Conservation (phyloP, 2,113 vertebrate genomes). For the rat (Rattus norvegicus) region GRCr8 NC_086035.1:1223001-1223500, state of each 20-base stretch:
- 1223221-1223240: constrained; percentile 65
- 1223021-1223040: constrained; percentile 97
- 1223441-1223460: constrained; percentile 74
- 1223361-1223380: constrained; percentile 69
- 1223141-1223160: constrained; percentile 93
- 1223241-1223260: constrained; percentile 64
- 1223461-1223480: constrained; percentile 63
- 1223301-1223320: constrained; percentile 89
- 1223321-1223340: constrained; percentile 68
- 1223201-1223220: constrained; percentile 83
- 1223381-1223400: constrained; percentile 52
- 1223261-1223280: constrained; percentile 90
- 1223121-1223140: constrained; percentile 91
- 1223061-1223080: constrained; percentile 72
- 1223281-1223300: constrained; percentile 95
- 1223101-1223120: constrained; percentile 89
- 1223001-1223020: constrained; percentile 61
- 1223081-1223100: constrained; percentile 73
- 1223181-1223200: constrained; percentile 95
- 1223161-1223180: constrained; percentile 94
- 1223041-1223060: constrained; percentile 94
- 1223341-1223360: constrained; percentile 71
- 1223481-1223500: constrained; percentile 64
- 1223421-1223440: constrained; percentile 52
- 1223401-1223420: constrained; percentile 62